Conservation (phyloP, 2,888 invertebrate genomes). For the Tortricodes alternella region DNA sequence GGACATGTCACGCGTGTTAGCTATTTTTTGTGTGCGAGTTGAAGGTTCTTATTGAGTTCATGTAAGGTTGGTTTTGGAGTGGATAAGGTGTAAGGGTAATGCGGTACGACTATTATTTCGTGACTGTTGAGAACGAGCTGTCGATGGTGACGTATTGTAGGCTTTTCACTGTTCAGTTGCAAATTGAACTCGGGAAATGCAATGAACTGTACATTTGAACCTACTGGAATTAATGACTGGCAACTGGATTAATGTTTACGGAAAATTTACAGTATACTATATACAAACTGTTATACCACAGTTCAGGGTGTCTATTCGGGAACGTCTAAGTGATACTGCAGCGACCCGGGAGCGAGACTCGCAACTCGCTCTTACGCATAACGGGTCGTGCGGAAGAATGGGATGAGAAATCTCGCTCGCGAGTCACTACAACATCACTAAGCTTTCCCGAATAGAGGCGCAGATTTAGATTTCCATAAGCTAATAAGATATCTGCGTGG, state of each 20-base stretch:
- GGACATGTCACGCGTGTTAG: constrained; percentile 44
- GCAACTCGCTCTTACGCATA: too few relatives aligned
- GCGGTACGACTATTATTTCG: constrained; percentile 58
- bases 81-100: constrained; percentile 10
- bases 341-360: too few relatives aligned
- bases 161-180: constrained; percentile 65
- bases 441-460: too few relatives aligned
- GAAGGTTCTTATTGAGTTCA: constrained; percentile 26
- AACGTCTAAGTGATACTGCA: too few relatives aligned
- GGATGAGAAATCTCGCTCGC: too few relatives aligned
- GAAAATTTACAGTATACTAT: not conserved
- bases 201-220: constrained; percentile 37
- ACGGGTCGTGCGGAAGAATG: too few relatives aligned
- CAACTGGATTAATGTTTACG: not conserved
- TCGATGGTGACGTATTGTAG: constrained; percentile 76
- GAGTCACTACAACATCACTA: too few relatives aligned
- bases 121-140: constrained; percentile 72
- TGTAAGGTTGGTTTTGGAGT: constrained; percentile 43
- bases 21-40: constrained; percentile 41
- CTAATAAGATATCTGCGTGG: too few relatives aligned
- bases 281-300: too few relatives aligned
- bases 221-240: constrained; percentile 19
- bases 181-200: constrained; percentile 50
- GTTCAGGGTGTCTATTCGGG: too few relatives aligned
- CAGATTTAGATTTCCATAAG: too few relatives aligned